These are phyloP conservation scores for Cyphomyrmex costatus DNA, from an alignment of 1,140 invertebrate species.

Conservation along the genomic window DNA sequence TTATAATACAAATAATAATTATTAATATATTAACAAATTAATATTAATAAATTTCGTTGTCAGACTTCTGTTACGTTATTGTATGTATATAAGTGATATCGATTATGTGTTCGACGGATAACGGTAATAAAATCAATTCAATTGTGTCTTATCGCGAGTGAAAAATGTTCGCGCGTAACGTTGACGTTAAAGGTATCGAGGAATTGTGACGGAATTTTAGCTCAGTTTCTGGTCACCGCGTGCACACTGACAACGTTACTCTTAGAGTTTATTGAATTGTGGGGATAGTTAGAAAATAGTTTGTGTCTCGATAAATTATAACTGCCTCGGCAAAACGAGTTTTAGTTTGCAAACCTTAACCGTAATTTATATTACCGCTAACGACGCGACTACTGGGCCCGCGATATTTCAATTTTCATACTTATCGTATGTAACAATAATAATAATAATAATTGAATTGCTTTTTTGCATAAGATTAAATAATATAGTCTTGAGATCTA, in stretches of 20 bases:
- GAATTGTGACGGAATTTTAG: conserved; percentile 47
- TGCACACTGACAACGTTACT: conserved; percentile 38
- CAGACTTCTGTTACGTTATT: too few species aligned
- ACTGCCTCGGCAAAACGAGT: conserved; percentile 49
- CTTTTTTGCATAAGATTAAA: not conserved
- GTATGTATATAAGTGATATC: not conserved
- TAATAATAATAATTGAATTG: not conserved
- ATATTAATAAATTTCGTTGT: too few species aligned
- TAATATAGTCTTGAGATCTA: not conserved
- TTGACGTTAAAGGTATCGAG: not conserved
- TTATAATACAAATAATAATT: too few species aligned
- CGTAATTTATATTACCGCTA: conserved; percentile 60
- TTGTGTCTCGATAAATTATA: conserved; percentile 58
- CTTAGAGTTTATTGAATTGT: conserved; percentile 60
- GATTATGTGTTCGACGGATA: not conserved
- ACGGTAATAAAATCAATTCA: conserved; percentile 28
- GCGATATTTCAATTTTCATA: conserved; percentile 29
- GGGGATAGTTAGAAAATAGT: conserved; percentile 58
- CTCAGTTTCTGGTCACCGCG: conserved; percentile 39
- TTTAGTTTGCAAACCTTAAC: conserved; percentile 57
- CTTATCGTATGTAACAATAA: conserved; percentile 16
- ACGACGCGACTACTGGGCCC: not conserved
- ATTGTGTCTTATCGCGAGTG: not conserved
- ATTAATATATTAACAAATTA: too few species aligned
- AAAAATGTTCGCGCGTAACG: conserved; percentile 23